Evolutionary conservation across 2,113 vertebrate genomes (phyloP).

Genomic region (Pipra filicauda): DNA sequence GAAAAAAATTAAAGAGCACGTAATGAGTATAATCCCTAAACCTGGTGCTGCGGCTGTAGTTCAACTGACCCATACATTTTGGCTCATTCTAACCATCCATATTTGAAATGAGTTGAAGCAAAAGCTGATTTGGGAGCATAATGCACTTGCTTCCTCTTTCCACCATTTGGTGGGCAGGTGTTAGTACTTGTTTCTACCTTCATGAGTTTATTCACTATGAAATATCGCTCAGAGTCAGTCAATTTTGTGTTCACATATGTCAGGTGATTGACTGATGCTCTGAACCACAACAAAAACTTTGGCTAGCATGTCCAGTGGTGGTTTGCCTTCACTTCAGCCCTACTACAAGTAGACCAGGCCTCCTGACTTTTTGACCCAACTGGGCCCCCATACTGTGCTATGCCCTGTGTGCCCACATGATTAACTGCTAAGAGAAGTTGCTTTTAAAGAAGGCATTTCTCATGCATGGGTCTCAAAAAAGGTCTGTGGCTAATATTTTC

Average conservation of each 20-base stretch:
- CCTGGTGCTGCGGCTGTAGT: slow-evolving; percentile 8
- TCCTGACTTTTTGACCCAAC: background rate
- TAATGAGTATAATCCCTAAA: slow-evolving; percentile 55
- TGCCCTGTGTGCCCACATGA: background rate
- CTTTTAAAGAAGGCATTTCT: background rate
- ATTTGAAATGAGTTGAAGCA: slow-evolving; percentile 44
- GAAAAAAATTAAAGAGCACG: slow-evolving; percentile 12
- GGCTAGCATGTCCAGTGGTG: background rate
- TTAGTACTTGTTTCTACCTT: slow-evolving; percentile 37
- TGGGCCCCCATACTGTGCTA: background rate
- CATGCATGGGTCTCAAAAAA: background rate
- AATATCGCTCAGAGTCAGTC: background rate
- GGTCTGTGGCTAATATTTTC: background rate
- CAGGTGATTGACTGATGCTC: slow-evolving; percentile 14
- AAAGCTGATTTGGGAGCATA: background rate
- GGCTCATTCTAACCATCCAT: background rate
- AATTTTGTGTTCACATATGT: background rate
- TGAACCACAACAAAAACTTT: background rate
- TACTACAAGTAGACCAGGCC: background rate
- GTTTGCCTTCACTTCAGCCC: background rate
- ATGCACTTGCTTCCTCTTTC: background rate
- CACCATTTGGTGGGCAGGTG: background rate
- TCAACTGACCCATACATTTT: slow-evolving; percentile 52
- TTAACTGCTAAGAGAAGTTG: background rate
- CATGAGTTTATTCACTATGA: background rate